phyloP scores from a whole-genome alignment of 2,888 invertebrate genomes.

The Acholoe squamosa region DNA sequence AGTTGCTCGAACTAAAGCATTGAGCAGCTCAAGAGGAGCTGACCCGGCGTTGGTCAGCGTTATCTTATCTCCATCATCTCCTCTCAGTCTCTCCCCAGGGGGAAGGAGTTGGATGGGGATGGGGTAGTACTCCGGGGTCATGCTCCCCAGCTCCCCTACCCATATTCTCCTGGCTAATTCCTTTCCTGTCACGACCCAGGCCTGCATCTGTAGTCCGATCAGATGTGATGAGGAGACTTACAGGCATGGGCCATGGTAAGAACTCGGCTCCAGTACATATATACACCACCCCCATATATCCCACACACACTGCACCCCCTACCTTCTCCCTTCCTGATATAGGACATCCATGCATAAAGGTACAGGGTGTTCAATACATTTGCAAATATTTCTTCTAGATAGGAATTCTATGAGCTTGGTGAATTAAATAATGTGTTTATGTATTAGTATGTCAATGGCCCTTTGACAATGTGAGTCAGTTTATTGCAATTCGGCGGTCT shows the following conservation, averaged over 20 bases:
- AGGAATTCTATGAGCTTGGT: no score
- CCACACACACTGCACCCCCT: neutral
- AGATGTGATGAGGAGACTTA: slow-evolving; percentile 11
- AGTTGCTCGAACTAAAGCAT: neutral
- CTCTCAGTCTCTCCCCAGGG: no score
- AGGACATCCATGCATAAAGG: neutral
- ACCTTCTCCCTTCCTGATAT: neutral
- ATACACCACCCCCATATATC: neutral
- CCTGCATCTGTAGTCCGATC: neutral
- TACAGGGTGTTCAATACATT: no score
- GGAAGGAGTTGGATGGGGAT: no score
- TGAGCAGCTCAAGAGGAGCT: neutral
- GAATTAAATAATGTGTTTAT: no score
- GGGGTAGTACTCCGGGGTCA: no score
- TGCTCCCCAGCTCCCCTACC: neutral
- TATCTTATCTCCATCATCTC: slow-evolving; percentile 25
- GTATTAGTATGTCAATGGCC: no score
- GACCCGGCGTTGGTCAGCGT: neutral
- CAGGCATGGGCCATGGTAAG: neutral
- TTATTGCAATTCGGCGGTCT: no score
- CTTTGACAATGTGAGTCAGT: no score
- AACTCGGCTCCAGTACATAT: neutral
- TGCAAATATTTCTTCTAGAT: no score
- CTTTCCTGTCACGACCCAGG: slow-evolving; percentile 8
- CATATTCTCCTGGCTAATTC: neutral